Conservation (phyloP, 2,113 vertebrate genomes). For the Rhabdornis inornatus region DNA sequence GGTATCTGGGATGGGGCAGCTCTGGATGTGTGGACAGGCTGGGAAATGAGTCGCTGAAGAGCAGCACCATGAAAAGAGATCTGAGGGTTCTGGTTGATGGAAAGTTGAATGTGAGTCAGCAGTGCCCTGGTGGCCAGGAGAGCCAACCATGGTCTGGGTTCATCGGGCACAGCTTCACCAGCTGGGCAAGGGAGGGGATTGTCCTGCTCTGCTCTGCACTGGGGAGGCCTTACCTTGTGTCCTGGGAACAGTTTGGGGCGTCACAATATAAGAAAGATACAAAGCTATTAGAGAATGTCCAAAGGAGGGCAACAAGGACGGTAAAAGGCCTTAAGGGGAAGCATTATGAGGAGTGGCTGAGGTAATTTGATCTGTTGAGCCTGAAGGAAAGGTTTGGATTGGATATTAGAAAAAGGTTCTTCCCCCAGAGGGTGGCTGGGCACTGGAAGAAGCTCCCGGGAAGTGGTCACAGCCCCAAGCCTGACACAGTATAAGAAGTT, state of each 20-base stretch:
- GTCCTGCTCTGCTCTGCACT: neutral
- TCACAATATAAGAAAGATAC: neutral
- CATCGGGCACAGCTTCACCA: neutral
- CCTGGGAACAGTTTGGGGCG: neutral
- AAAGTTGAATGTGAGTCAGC: neutral
- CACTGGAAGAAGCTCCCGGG: neutral
- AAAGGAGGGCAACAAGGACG: neutral
- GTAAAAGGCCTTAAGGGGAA: neutral
- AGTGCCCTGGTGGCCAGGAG: neutral
- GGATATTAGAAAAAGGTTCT: neutral
- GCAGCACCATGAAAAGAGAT: neutral
- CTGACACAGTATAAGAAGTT: neutral
- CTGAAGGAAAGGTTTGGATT: neutral
- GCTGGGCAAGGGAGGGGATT: accelerated
- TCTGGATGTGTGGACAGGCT: neutral
- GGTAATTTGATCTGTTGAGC: neutral
- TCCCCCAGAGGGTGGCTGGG: too few relatives aligned
- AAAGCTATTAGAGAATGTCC: neutral
- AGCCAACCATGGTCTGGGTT: accelerated
- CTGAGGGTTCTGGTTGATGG: neutral
- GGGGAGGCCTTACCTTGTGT: neutral
- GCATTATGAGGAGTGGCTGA: neutral
- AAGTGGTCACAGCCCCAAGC: neutral
- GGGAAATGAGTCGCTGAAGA: neutral
- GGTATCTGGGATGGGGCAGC: neutral